Conservation (phyloP, 2,797 vertebrate genomes). For the Cercopithecus neglectus region DNA sequence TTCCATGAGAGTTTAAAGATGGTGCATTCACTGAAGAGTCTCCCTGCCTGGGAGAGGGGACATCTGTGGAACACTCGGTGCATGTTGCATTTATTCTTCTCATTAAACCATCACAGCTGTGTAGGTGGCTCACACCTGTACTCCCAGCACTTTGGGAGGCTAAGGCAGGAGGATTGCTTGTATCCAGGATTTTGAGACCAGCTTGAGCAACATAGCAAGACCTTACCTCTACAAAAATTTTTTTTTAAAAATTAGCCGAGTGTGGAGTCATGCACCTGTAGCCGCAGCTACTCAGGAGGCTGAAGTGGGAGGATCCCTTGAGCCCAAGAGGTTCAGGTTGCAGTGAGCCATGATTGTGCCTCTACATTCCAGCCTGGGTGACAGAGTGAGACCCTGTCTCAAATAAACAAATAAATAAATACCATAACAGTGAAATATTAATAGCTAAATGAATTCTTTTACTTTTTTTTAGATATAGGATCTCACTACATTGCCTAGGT, state of each 20-base stretch:
- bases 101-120: not conserved
- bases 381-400: not conserved
- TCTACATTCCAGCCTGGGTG: not conserved
- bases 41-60: not conserved
- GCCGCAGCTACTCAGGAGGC: not conserved
- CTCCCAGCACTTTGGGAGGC: not conserved
- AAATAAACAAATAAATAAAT: not conserved
- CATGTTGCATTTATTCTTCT: not conserved
- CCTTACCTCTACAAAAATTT: rapidly evolving
- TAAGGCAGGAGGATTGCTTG: not conserved
- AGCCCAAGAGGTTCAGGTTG: not conserved
- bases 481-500: not conserved
- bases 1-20: not conserved
- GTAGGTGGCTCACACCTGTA: not conserved
- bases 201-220: not conserved
- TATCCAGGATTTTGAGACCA: not conserved
- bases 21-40: not conserved
- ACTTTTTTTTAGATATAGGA: not conserved
- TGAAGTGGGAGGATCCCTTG: not conserved
- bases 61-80: rapidly evolving
- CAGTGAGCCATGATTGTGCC: not conserved
- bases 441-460: not conserved
- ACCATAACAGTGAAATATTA: too few species aligned
- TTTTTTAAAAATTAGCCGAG: rapidly evolving
- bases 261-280: not conserved